phyloP scores from a whole-genome alignment of 2,797 vertebrate genomes.

The Gobio occitaniae region DNA sequence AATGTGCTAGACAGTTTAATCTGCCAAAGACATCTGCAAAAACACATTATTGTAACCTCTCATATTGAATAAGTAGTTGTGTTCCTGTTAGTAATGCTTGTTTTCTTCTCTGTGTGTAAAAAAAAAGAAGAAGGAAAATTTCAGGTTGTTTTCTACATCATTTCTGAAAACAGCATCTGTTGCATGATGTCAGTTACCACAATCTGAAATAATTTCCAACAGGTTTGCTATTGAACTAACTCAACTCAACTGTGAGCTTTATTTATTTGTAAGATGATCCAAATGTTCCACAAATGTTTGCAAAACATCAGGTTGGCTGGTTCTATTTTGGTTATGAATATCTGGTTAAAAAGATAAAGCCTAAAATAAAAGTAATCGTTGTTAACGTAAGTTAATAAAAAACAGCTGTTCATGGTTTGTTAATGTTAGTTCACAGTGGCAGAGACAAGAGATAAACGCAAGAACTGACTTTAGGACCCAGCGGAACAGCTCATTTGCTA shows the following conservation, averaged over 20 bases:
- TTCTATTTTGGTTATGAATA: background rate
- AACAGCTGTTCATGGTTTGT: no score
- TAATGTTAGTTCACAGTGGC: no score
- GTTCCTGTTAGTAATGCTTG: background rate
- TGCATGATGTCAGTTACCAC: background rate
- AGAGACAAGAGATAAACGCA: no score
- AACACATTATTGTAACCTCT: background rate
- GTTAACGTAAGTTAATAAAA: no score
- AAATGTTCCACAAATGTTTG: background rate
- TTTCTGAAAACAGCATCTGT: background rate
- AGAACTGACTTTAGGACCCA: no score
- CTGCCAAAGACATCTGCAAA: background rate
- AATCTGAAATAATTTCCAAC: background rate
- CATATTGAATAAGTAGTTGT: background rate
- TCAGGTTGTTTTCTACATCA: constrained; percentile 3
- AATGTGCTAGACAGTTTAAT: background rate
- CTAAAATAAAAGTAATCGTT: background rate
- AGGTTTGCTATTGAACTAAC: background rate
- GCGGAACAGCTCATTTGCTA: no score
- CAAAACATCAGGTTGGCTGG: background rate
- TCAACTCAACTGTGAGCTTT: background rate
- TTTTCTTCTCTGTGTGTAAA: background rate
- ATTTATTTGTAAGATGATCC: background rate
- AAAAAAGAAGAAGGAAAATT: background rate
- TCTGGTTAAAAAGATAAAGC: background rate